A percentile compares a stretch with the other conserved stretches of the same genome.
phyloP scores from a whole-genome alignment of 1,140 invertebrate species.

The Portunus trituberculatus region DNA sequence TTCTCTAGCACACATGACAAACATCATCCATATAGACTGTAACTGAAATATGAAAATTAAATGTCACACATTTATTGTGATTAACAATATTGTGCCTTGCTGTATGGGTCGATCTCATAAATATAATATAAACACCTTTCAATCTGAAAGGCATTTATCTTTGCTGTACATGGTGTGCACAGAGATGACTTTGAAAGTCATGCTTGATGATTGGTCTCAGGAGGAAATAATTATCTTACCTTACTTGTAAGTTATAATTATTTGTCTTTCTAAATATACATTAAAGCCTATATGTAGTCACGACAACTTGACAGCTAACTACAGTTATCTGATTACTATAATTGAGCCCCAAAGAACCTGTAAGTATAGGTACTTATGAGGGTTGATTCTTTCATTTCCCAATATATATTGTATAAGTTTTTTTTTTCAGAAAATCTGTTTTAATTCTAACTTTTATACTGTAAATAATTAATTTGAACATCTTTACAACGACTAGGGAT shows the following conservation, averaged over 20 bases:
- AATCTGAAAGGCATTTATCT: too few relatives aligned
- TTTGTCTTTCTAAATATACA: conserved; percentile 65
- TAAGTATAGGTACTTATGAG: conserved; percentile 30
- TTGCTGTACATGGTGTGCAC: too few relatives aligned
- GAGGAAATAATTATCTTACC: conserved; percentile 24
- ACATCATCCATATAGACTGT: too few relatives aligned
- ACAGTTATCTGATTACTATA: conserved; percentile 62
- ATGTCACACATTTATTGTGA: too few relatives aligned
- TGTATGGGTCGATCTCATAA: too few relatives aligned
- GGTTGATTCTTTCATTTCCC: background rate
- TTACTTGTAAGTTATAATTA: conserved; percentile 31
- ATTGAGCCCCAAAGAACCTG: background rate
- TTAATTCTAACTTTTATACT: conserved; percentile 4
- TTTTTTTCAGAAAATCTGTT: conserved; percentile 46
- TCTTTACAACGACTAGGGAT: conserved; percentile 59
- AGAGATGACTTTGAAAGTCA: background rate
- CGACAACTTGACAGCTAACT: conserved; percentile 41
- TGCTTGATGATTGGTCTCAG: background rate
- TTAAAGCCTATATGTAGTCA: conserved; percentile 70
- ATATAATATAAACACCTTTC: too few relatives aligned
- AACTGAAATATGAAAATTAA: too few relatives aligned
- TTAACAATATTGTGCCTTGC: too few relatives aligned
- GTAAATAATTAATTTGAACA: background rate
- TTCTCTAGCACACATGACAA: too few relatives aligned
- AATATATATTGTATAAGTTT: conserved; percentile 30